phyloP scores from a whole-genome alignment of 2,113 vertebrate species.

The Prinia subflava region DNA sequence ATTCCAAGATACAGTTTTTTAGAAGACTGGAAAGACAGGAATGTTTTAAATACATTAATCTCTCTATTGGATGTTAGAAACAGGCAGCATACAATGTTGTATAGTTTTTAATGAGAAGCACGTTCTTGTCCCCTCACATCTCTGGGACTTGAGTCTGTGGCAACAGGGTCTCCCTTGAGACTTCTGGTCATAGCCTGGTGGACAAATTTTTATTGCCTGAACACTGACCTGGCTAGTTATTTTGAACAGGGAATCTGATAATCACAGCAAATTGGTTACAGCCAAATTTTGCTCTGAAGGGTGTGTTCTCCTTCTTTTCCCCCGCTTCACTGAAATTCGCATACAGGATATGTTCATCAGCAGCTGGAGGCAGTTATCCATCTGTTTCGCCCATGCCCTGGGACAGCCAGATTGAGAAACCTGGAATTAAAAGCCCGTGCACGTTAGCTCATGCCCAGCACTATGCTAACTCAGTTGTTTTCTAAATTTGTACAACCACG shows the following conservation, averaged over 20 bases:
- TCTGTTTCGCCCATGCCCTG: background rate
- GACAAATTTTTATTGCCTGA: background rate
- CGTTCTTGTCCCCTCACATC: background rate
- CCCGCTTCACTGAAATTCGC: background rate
- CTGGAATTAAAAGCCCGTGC: background rate
- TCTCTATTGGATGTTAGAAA: background rate
- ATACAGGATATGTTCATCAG: background rate
- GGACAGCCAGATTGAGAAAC: background rate
- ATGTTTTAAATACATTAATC: background rate
- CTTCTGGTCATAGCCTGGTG: background rate
- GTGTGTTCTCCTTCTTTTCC: background rate
- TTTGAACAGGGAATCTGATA: background rate
- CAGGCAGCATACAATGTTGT: background rate
- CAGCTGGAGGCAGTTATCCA: background rate
- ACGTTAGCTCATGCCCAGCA: background rate
- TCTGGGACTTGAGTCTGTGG: background rate
- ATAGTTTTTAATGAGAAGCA: background rate
- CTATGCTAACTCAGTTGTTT: background rate
- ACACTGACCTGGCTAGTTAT: background rate
- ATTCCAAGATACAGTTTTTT: background rate
- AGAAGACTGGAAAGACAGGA: accelerated
- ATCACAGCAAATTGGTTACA: background rate
- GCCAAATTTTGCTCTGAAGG: background rate
- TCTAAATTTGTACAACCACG: background rate
- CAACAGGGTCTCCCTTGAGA: background rate